Evolutionary conservation across 2,113 vertebrate species (phyloP), one percentile per base, ranked within the genome.

Genomic region (Meriones unguiculatus): DNA sequence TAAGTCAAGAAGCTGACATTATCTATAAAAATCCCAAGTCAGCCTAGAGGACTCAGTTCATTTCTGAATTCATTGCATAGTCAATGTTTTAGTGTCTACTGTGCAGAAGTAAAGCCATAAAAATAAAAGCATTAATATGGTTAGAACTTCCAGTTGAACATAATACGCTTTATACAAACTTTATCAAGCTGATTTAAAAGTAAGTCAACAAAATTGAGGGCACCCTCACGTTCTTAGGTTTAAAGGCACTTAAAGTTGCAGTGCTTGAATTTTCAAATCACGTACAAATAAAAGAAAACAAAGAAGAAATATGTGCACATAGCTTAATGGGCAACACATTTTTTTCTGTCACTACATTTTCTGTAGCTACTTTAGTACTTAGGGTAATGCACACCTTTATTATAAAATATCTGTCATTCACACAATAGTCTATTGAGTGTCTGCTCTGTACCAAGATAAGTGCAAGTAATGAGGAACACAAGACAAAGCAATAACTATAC

Each of bases 151-250:
- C 13, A 46, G 2, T 70, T 95, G 41, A 92, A 76, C 59, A 84
- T 86, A 59, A 92, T 0, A 1, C 59, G 14, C 7, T 94, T 57
- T 84, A 64, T 95, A 95, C 24, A 69, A 77, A 73, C 8, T 65
- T 67, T 57, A 38, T 38, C 75, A 75, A 89, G 4, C 41, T 38
- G 62, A 95, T 75, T 92, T 73, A 89, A 75, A 92, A 96, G 77
- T 18, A 85, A 85, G 14, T 90, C 90, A 77, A 35, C 10, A 94
- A 88, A 59, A 2, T 28, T 78, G 13, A 70, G 84, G 6, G 46
- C 7, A 18, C 59, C 30, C 92, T 50, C 13, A 22, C 73, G 32
- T 92, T 70, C 54, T 77, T 93, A 5, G 24, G 90, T 93, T 84
- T 28, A 82, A 76, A 52, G 15, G 41, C 28, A 89, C 62, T 30